Percentiles rank a stretch among this genome's conserved stretches.
These are phyloP conservation scores for Entelurus aequoreus DNA, from an alignment of 2,113 vertebrate species.

Conservation along the genomic window DNA sequence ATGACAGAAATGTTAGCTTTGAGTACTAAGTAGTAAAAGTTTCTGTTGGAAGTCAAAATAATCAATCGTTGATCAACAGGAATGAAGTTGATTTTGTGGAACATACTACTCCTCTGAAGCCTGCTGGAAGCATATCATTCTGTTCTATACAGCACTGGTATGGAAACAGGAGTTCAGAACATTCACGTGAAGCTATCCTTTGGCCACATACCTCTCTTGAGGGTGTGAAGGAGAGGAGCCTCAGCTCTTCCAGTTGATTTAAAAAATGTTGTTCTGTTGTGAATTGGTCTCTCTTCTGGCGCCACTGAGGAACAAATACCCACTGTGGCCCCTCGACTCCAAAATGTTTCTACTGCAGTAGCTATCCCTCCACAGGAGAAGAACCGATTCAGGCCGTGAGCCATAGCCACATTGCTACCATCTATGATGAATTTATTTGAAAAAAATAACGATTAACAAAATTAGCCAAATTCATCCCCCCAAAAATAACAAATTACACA, in stretches of 20 bases:
- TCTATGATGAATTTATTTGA: slow-evolving; percentile 79
- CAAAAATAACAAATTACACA: too few species aligned
- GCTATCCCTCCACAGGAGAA: slow-evolving; percentile 97
- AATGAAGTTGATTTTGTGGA: too few species aligned
- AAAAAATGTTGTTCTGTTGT: slow-evolving; percentile 96
- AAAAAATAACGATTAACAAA: too few species aligned
- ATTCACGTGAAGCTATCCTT: slow-evolving; percentile 90
- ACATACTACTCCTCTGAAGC: too few species aligned
- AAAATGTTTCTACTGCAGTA: slow-evolving; percentile 92
- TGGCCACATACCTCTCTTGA: slow-evolving; percentile 92
- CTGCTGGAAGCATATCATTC: too few species aligned
- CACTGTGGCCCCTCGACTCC: slow-evolving; percentile 87
- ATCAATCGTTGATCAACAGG: too few species aligned
- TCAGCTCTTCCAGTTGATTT: slow-evolving; percentile 87
- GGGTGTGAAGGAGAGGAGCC: slow-evolving; percentile 93
- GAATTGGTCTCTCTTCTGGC: slow-evolving; percentile 83
- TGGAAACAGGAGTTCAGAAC: too few species aligned
- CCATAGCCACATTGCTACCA: slow-evolving; percentile 94
- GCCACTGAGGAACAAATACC: slow-evolving; percentile 98
- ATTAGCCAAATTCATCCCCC: too few species aligned
- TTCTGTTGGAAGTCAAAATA: too few species aligned
- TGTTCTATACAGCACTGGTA: too few species aligned
- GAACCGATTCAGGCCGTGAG: slow-evolving; percentile 86
- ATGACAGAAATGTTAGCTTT: too few species aligned
- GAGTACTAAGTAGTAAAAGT: too few species aligned